These are phyloP conservation scores for Macropus fuliginosus DNA, from an alignment of 2,797 vertebrate species.

Conservation along the genomic window DNA sequence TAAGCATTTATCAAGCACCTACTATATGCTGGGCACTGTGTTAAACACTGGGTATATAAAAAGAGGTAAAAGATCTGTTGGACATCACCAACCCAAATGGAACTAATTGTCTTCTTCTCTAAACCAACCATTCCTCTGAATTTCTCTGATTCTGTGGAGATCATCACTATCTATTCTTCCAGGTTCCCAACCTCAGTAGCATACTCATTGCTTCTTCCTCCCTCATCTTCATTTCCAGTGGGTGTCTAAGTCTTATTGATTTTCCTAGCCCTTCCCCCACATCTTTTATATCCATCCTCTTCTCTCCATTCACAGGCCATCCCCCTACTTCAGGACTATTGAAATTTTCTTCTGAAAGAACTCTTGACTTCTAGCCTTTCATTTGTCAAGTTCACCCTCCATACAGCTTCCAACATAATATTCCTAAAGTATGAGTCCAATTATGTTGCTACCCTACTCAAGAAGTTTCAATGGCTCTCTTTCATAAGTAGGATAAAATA, in stretches of 20 bases:
- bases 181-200: not conserved
- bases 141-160: not conserved
- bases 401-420: not conserved
- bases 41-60: not conserved
- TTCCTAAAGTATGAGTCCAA: not conserved
- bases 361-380: not conserved
- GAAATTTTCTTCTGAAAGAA: not conserved
- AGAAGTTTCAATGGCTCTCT: not conserved
- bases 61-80: not conserved
- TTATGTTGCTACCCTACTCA: not conserved
- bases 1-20: not conserved
- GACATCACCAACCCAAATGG: not conserved
- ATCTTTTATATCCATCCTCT: not conserved
- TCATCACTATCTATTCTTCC: not conserved
- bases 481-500: not conserved
- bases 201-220: not conserved
- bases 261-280: not conserved
- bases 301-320: not conserved
- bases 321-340: not conserved
- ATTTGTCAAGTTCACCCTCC: not conserved
- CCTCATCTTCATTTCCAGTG: not conserved
- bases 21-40: not conserved
- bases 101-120: not conserved
- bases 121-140: not conserved
- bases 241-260: not conserved